phyloP scores from a whole-genome alignment of 2,113 vertebrate species.

The Spea multiplicata region DNA sequence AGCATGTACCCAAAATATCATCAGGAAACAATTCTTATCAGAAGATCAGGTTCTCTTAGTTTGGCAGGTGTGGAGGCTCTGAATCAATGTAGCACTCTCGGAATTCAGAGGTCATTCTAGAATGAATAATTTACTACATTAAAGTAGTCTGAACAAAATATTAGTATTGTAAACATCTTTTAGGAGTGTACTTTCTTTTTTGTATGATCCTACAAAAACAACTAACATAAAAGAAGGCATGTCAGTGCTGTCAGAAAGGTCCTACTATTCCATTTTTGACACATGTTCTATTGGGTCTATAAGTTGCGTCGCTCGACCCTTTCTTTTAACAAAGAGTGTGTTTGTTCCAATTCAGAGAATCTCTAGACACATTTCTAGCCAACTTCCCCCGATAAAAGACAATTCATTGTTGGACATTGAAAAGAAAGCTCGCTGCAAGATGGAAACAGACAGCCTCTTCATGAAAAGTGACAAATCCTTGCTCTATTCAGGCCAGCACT shows the following conservation, averaged over 20 bases:
- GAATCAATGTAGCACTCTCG: neutral
- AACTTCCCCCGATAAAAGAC: neutral
- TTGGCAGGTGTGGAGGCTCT: conserved; percentile 3
- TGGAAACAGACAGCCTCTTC: neutral
- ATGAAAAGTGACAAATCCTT: neutral
- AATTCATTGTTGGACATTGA: neutral
- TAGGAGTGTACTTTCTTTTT: too few relatives aligned
- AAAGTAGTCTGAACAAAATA: neutral
- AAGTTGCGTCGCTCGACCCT: neutral
- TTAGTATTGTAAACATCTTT: too few relatives aligned
- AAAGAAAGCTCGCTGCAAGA: conserved; percentile 1
- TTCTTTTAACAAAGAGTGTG: neutral
- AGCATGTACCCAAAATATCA: conserved; percentile 17
- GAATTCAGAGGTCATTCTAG: conserved; percentile 6
- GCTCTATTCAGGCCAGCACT: neutral
- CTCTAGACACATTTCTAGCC: neutral
- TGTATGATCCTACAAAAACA: too few relatives aligned
- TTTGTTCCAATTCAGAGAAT: conserved; percentile 20
- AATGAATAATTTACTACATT: neutral
- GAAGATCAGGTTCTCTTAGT: conserved; percentile 6
- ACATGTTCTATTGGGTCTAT: conserved; percentile 3
- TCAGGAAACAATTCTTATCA: conserved; percentile 21
- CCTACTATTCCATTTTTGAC: neutral
- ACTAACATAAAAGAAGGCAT: neutral
- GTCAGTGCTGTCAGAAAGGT: neutral